Percentiles rank a stretch among this genome's conserved stretches.
Conservation (phyloP, 2,797 vertebrate species). For the Steatocranus sp. region DNA sequence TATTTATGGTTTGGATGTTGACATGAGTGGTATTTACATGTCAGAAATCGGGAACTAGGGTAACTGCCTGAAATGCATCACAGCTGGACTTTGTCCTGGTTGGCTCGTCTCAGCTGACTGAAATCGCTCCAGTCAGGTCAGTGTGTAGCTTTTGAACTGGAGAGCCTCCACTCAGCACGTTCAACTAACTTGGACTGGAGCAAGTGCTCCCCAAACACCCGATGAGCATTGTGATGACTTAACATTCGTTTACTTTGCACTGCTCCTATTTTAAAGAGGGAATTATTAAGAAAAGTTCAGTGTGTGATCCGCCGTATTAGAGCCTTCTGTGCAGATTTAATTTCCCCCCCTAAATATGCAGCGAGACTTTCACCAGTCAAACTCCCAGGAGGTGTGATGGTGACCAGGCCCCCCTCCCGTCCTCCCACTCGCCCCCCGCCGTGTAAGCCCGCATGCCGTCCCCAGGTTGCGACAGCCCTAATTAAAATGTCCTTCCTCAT, state of each 20-base stretch:
- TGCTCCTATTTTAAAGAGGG: neutral
- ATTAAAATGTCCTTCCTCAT: conserved; percentile 81
- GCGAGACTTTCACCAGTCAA: conserved; percentile 46
- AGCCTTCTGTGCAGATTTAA: conserved; percentile 18
- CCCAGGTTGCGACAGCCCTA: conserved; percentile 72
- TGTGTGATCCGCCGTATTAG: neutral
- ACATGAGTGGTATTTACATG: neutral
- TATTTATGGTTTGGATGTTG: neutral
- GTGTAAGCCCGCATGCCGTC: conserved; percentile 42
- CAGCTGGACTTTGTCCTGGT: conserved; percentile 11
- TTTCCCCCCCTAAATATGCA: conserved; percentile 41
- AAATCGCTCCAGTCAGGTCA: conserved; percentile 24
- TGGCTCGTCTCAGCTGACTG: neutral
- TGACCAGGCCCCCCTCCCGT: conserved; percentile 38
- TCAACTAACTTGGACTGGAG: neutral
- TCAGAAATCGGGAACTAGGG: neutral
- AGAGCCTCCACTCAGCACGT: neutral
- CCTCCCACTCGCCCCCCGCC: conserved; percentile 23
- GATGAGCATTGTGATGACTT: neutral
- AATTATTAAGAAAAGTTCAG: neutral
- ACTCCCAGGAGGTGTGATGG: conserved; percentile 54
- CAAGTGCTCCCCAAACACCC: neutral
- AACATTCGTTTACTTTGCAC: neutral
- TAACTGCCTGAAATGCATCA: neutral
- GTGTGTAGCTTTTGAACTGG: neutral